Conservation (phyloP, 53 echinoderm and acorn worm genomes). For the Patiria pectinifera region DNA sequence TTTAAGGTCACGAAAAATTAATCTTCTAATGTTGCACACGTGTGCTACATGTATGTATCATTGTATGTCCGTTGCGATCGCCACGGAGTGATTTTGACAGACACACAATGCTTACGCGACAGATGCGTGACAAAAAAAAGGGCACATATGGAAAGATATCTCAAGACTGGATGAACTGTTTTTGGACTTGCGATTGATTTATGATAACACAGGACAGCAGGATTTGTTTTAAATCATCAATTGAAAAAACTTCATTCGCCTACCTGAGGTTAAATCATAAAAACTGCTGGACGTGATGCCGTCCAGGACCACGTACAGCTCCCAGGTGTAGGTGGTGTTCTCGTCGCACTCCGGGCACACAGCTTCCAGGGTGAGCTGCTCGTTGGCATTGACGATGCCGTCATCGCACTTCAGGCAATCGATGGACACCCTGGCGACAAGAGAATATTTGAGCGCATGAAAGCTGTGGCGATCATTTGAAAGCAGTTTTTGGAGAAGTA, state of each 20-base stretch:
- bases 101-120: too few species aligned
- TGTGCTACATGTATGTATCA: too few species aligned
- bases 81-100: too few species aligned
- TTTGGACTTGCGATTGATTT: too few species aligned
- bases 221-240: neutral
- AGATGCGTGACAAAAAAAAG: too few species aligned
- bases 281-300: slow-evolving; percentile 67
- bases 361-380: slow-evolving; percentile 78
- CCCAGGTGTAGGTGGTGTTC: slow-evolving; percentile 79
- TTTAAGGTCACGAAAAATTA: too few species aligned
- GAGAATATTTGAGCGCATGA: neutral
- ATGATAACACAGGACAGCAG: neutral
- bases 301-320: slow-evolving; percentile 77
- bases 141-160: too few species aligned
- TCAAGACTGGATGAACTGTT: too few species aligned
- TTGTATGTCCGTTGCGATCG: too few species aligned
- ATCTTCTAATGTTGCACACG: too few species aligned
- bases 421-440: slow-evolving; percentile 68
- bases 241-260: neutral
- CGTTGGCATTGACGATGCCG: slow-evolving; percentile 84
- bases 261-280: slow-evolving; percentile 37
- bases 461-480: neutral
- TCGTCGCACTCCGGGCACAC: slow-evolving; percentile 74
- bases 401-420: slow-evolving; percentile 84
- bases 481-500: too few species aligned